Conservation (phyloP, 2,888 invertebrate genomes). For the Dermolepida albohirtum region DNA sequence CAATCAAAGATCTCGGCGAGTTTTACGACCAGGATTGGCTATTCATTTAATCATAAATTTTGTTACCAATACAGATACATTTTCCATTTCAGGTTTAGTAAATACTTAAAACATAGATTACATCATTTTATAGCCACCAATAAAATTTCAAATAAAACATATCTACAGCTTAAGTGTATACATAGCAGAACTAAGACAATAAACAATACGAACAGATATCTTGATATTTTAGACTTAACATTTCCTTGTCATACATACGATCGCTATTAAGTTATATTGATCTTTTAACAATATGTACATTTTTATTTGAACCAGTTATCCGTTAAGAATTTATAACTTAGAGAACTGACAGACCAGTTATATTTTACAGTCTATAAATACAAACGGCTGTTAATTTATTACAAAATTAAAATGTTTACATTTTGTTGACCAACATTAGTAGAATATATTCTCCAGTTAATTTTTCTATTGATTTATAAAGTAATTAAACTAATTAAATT, state of each 20-base stretch:
- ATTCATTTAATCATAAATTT: conserved; percentile 42
- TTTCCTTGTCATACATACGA: no score
- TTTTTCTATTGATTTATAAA: no score
- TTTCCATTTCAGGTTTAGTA: conserved; percentile 33
- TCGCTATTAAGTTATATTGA: no score
- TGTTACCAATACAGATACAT: conserved; percentile 38
- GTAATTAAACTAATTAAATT: no score
- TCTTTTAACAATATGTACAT: no score
- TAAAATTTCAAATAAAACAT: conserved; percentile 38
- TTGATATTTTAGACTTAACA: no score
- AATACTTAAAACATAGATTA: conserved; percentile 30
- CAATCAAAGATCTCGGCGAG: conserved; percentile 16
- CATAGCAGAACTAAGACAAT: conserved; percentile 6
- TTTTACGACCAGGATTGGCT: conserved; percentile 14
- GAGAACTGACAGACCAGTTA: no score
- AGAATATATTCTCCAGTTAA: background rate
- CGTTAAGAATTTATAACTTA: no score
- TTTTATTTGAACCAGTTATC: no score
- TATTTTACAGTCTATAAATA: conserved; percentile 2
- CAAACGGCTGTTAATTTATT: background rate
- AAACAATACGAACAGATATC: conserved; percentile 3
- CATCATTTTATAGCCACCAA: conserved; percentile 39
- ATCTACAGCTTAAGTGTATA: conserved; percentile 3
- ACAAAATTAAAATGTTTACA: conserved; percentile 6
- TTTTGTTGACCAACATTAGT: background rate